Evolutionary conservation across 2,888 invertebrate species (phyloP), one percentile per base, ranked within the genome.

Genomic region (Muschampia plurimacula): DNA sequence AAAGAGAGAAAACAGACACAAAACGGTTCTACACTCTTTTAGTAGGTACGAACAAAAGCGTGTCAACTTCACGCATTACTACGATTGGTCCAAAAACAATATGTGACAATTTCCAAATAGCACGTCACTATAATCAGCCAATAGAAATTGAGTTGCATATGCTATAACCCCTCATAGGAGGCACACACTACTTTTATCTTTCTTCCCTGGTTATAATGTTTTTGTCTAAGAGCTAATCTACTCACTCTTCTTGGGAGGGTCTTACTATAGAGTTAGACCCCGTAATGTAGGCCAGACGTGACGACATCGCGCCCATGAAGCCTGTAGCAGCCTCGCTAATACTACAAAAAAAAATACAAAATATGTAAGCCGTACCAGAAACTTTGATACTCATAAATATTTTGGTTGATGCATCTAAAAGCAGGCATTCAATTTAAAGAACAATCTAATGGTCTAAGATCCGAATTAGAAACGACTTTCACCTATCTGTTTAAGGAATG

Each of bases 261-360:
- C 90, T 84, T 74, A 92, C 77, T 79, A 95, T 87, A 73, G 88
- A 84, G 77, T 92, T 94, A 0, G 94, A 93, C n/a, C 93, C 95
- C 0, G 96, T 96, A 78, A 95, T 95, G 79, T 95, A 95, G 52
- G 94, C 95, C 6, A 96, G 82, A 4, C 95, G 92, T 2, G 95
- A 95, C 13, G 96, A 95, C 89, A 96, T 95, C 41, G 95, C 95
- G 7, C 95, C 95, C 82, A 96, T 95, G 49, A 95, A 88, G 66
- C 94, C 94, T 0, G 92, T 92, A 3, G 95, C 95, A 6, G 95
- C 96, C 85, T 95, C 95, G 72, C 94, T 95, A 76, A 96, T 91
- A 74, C 95, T 95, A 75, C 4, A 78, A 80, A 22, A 69, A 67
- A 69, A 69, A 69, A 36, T 3, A 69, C n/a, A 36, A 69, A n/a